Base-by-base conservation (phyloP, 2,113 vertebrate species). In the Empidonax traillii region DNA sequence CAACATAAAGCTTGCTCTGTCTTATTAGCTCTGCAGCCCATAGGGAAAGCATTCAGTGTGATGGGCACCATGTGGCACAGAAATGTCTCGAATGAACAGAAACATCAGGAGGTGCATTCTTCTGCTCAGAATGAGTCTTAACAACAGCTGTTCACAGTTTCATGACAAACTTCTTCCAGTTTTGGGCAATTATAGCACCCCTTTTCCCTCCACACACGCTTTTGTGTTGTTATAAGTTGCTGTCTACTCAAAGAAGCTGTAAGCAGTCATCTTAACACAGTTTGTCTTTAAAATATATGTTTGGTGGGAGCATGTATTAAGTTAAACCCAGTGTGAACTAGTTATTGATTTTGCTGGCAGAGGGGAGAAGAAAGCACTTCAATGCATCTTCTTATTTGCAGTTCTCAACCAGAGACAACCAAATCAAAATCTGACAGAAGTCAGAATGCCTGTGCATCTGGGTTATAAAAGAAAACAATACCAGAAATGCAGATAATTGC, bases 21-120 rank as follows among this genome's bases (percentile, higher is more conserved):
- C 65, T 92, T 77, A 39, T 12, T 59, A 74, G 56, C 75, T 82
- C n/a, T 3, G 0, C 65, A 80, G 82, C 79, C 92, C 86, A 83
- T 12, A 52, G 92, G 61, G 73, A 87, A 74, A 74, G 75, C 59
- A 74, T 71, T 91, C 85, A 59, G 85, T 0, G 0, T 75, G 92
- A 86, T 96, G 83, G 92, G 92, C 92, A 76, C 68, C 92, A 90
- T 92, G 93, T 84, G 92, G 95, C 65, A 95, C 72, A 95, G 92
- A 90, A 96, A 95, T 73, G 90, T 63, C 84, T 78, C 21, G 1
- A 96, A 92, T 61, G 87, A 93, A 41, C 94, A 91, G 52, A 90
- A 94, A 78, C 93, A 93, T 86, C 94, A 95, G 90, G 91, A 90
- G 79, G 90, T 71, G 47, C 90, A 93, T 96, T 96, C 90, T 95